These are phyloP conservation scores for Aplysia californica DNA, from an alignment of 1,140 invertebrate genomes.

Conservation along the genomic window DNA sequence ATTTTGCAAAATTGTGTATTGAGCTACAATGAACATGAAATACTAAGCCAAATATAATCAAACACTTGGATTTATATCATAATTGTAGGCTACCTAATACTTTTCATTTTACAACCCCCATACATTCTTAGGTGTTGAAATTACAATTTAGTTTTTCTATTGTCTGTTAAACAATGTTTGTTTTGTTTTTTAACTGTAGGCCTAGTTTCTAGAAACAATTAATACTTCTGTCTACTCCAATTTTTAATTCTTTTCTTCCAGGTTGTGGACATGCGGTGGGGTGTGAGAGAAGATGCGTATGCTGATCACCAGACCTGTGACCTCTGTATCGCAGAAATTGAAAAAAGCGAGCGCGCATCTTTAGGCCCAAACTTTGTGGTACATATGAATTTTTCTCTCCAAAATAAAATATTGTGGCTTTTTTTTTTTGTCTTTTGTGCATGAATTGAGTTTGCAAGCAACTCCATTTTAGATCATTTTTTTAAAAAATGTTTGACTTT, in stretches of 20 bases:
- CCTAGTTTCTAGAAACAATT: not conserved
- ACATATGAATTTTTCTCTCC: constrained; percentile 1
- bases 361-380: constrained; percentile 63
- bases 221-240: too few relatives aligned
- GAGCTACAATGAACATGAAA: not conserved
- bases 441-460: not conserved
- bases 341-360: constrained; percentile 48
- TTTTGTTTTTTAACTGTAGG: not conserved
- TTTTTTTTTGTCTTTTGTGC: too few relatives aligned
- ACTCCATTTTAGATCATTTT: not conserved
- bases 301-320: constrained; percentile 49
- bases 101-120: not conserved
- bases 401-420: too few relatives aligned
- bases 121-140: not conserved
- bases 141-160: not conserved
- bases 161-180: not conserved
- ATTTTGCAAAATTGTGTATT: not conserved
- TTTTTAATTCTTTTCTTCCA: not conserved
- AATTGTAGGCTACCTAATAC: too few relatives aligned
- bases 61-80: too few relatives aligned
- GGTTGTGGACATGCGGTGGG: constrained; percentile 62
- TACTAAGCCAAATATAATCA: too few relatives aligned
- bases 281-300: constrained; percentile 48
- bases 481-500: not conserved
- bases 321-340: constrained; percentile 48